phyloP scores from a whole-genome alignment of 2,888 invertebrate genomes.

The Sclerodermus sp. region DNA sequence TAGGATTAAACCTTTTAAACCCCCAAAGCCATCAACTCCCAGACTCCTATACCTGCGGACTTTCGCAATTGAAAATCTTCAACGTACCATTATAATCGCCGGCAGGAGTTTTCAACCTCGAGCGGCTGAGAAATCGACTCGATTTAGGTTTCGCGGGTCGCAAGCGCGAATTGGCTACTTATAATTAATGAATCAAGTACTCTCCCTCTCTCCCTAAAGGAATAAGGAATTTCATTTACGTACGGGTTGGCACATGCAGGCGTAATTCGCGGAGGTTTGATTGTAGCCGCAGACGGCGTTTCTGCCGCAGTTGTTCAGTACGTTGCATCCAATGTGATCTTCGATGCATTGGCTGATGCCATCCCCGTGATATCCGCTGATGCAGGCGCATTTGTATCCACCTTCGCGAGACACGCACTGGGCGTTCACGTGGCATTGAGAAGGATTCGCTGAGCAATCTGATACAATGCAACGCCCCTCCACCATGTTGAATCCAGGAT shows the following conservation, averaged over 20 bases:
- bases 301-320: slow-evolving; percentile 75
- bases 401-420: slow-evolving; percentile 55
- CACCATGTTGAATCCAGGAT: slow-evolving; percentile 67
- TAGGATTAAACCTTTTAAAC: too few relatives aligned
- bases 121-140: too few relatives aligned
- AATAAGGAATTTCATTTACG: slow-evolving; percentile 20
- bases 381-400: slow-evolving; percentile 69
- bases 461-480: slow-evolving; percentile 45
- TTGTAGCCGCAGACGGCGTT: slow-evolving; percentile 73
- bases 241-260: slow-evolving; percentile 48
- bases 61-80: too few relatives aligned
- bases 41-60: too few relatives aligned
- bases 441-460: slow-evolving; percentile 52
- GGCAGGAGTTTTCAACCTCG: too few relatives aligned
- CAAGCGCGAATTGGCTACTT: too few relatives aligned
- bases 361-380: slow-evolving; percentile 61
- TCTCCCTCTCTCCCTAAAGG: too few relatives aligned
- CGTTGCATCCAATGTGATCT: slow-evolving; percentile 66
- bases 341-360: slow-evolving; percentile 50
- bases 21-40: too few relatives aligned
- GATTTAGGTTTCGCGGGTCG: too few relatives aligned
- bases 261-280: slow-evolving; percentile 45
- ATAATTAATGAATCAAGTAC: too few relatives aligned
- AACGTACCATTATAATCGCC: too few relatives aligned
- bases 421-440: slow-evolving; percentile 62